Conservation (phyloP, 2,888 invertebrate species). For the Copidosoma aretas region DNA sequence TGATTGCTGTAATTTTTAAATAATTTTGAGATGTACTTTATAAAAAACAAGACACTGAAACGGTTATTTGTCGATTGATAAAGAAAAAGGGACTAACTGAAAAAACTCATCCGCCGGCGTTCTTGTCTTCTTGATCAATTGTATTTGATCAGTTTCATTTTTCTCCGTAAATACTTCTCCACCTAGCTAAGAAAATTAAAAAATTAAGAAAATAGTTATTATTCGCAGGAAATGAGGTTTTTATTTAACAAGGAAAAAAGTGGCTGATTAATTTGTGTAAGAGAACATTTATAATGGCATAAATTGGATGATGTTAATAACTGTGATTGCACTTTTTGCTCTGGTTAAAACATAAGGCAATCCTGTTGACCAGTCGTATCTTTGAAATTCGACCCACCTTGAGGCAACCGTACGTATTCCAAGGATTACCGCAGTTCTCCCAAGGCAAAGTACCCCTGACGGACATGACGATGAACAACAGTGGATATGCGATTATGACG, state of each 20-base stretch:
- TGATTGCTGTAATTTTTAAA: conserved; percentile 69
- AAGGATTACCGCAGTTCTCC: conserved; percentile 78
- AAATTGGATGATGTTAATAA: too few species aligned
- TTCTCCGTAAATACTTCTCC: conserved; percentile 41
- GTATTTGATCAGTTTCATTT: conserved; percentile 41
- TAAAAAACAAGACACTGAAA: too few species aligned
- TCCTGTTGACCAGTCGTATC: too few species aligned
- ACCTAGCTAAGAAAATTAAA: conserved; percentile 54
- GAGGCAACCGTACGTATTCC: conserved; percentile 82
- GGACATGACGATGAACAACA: conserved; percentile 79
- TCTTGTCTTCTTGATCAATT: conserved; percentile 58
- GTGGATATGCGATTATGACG: conserved; percentile 83
- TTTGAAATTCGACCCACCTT: conserved; percentile 61
- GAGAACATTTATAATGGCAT: too few species aligned
- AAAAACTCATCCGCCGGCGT: conserved; percentile 86
- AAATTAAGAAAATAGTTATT: not conserved
- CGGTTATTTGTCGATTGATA: not conserved
- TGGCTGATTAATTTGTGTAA: too few species aligned
- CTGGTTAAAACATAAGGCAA: too few species aligned
- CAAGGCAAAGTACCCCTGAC: conserved; percentile 75
- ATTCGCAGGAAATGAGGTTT: not conserved
- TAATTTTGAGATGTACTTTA: conserved; percentile 22
- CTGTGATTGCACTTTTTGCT: too few species aligned
- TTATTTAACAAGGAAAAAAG: not conserved
- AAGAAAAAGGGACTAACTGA: conserved; percentile 68